Evolutionary conservation across 2,888 invertebrate species (phyloP), one percentile per base, ranked within the genome.

Genomic region (Podabrus alpinus): DNA sequence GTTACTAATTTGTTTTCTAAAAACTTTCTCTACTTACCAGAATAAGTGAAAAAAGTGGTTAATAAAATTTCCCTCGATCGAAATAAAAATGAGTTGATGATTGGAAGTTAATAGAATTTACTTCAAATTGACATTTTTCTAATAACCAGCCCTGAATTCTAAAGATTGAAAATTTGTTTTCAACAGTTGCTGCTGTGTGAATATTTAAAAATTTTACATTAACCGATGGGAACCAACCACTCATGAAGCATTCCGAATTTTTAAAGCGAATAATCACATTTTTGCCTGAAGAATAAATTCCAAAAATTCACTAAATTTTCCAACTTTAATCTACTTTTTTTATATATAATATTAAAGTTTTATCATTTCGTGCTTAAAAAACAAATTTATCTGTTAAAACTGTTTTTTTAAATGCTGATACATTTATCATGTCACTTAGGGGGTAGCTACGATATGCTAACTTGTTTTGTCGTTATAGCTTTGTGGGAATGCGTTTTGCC

Each of bases 401-500:
- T 45, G 45, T 45, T 45, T 45, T 45, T 45, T 45, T 45, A 45
- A 45, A 45, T 45, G 45, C 45, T 45, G 45, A 45, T 45, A 45
- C 45, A 45, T 45, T 45, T 64, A 64, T 64, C 62, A 19, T 19
- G 62, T 64, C 62, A 64, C 62, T 64, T 64, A 64, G 62, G 62
- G 62, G 62, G 62, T 64, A 64, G 21, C 62, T 64, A 64, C 62
- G 62, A 64, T 64, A 64, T 64, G 62, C 62, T 64, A 64, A 64
- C 62, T 64, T 64, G 62, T 64, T 64, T 19, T 64, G 62, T 64
- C 62, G 62, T 64, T 64, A 64, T 64, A 64, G n/a, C 62, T 19
- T 19, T 64, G 62, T 64, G 62, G 62, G 21, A 64, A 64, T 19
- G 62, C 21, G 11, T 64, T 64, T 17, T 64, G 11, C 17, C 21